Base-by-base conservation (phyloP, 2,888 invertebrate genomes). In the Megastigmus dorsalis region DNA sequence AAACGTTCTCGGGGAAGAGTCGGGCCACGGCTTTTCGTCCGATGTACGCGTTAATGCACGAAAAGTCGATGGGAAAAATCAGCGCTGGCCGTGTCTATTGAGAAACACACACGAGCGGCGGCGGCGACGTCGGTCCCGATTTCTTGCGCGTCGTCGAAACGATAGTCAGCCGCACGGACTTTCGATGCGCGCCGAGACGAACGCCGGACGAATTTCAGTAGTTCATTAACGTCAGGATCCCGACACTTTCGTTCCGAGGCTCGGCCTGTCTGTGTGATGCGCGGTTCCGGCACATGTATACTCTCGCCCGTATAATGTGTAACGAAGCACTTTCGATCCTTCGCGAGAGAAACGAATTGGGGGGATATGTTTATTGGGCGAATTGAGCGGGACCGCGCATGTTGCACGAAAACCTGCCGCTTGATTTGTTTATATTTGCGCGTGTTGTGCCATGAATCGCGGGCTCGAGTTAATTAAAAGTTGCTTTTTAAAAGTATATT, bases 171-270 rank as follows among this genome's bases (percentile, higher is more conserved):
- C n/a, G n/a, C 45, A 33, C 26, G 18, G 54, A 73, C 67, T 67
- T 62, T 62, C 59, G 33, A 60, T n/a, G 48, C 7, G 43, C 48
- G 63, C n/a, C 62, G 20, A 60, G 48, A 43, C 54, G 45, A 68
- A 74, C 69, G 74, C 69, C 57, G 15, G 59, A 54, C 74, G 71
- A 71, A 75, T 75, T 75, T 75, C 54, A 55, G 45, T 18, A 57
- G 62, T 67, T 75, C 67, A 71, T 75, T 75, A 75, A 30, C 50
- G 70, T 60, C 66, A 52, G 74, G 59, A 50, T 6, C 38, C 20
- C 3, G 59, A 38, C 65, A 38, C 72, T 52, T 36, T 26, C 28
- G 33, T 0, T 15, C 41, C n/a, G n/a, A n/a, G n/a, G n/a, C n/a
- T n/a, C n/a, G n/a, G n/a, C n/a, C n/a, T n/a, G n/a, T n/a, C n/a